Evolutionary conservation across 2,113 vertebrate species (phyloP).

Genomic region (Dromiciops gliroides): DNA sequence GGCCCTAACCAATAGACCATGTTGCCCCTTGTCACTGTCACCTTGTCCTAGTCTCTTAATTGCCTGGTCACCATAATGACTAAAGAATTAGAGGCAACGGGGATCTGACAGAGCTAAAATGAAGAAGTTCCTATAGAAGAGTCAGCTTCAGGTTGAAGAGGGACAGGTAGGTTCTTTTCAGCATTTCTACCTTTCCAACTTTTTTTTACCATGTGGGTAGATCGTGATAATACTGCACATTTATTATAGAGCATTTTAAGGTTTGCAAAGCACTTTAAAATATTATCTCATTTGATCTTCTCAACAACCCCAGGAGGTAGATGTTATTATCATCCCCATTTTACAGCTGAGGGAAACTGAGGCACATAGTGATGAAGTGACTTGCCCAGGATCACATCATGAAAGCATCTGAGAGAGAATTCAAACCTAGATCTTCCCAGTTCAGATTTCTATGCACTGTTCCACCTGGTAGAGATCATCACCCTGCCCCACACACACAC

Average conservation of each 20-base stretch:
- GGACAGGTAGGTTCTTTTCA: background rate
- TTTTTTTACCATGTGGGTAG: background rate
- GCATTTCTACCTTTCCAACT: background rate
- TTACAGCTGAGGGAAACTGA: background rate
- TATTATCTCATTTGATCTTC: background rate
- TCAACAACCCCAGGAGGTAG: background rate
- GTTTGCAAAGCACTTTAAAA: background rate
- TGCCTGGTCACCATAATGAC: background rate
- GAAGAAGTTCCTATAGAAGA: background rate
- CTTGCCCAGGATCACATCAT: background rate
- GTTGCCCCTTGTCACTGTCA: background rate
- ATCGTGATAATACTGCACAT: background rate
- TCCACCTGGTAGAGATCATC: background rate
- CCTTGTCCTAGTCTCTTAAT: background rate
- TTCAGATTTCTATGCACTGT: background rate
- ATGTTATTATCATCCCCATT: background rate
- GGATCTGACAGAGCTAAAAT: background rate
- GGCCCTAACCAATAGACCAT: background rate
- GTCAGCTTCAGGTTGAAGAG: background rate
- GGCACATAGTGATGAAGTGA: background rate
- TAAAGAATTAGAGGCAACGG: background rate
- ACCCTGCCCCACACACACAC: background rate
- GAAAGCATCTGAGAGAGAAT: background rate
- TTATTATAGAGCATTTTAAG: background rate
- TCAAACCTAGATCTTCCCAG: background rate